Conservation (phyloP, 1,140 invertebrate genomes). For the Medauroidea extradentata region DNA sequence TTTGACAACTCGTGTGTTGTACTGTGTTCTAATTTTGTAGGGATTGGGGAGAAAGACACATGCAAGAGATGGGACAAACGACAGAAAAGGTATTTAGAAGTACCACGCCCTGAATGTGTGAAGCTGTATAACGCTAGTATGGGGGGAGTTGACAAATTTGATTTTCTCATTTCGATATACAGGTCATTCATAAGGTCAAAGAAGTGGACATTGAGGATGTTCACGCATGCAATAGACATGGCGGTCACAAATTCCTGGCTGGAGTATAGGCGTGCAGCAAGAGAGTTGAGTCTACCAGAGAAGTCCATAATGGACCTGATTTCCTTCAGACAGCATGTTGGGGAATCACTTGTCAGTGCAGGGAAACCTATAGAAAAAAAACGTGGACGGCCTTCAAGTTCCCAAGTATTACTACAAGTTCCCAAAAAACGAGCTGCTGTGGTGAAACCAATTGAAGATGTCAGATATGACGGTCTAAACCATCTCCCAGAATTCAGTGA, state of each 20-base stretch:
- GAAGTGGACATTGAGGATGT: conserved; percentile 5
- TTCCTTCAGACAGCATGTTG: conserved; percentile 9
- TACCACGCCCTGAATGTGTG: conserved; percentile 11
- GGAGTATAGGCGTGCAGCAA: not conserved
- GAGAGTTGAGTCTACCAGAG: not conserved
- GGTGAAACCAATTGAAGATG: conserved; percentile 1
- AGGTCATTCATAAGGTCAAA: conserved; percentile 7
- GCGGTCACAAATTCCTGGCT: conserved; percentile 16
- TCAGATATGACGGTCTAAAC: conserved; percentile 5
- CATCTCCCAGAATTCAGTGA: conserved; percentile 11
- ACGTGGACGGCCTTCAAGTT: conserved; percentile 10
- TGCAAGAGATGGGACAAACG: conserved; percentile 10
- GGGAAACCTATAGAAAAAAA: conserved; percentile 1
- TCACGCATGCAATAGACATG: conserved; percentile 12
- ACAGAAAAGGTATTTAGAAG: conserved; percentile 11
- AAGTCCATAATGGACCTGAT: conserved; percentile 14
- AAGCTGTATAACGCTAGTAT: conserved; percentile 19
- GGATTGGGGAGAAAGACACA: conserved; percentile 11
- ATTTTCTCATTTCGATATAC: conserved; percentile 18
- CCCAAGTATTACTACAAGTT: not conserved
- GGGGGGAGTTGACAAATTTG: conserved; percentile 17
- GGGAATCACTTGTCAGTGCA: conserved; percentile 8
- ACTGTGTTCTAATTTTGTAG: conserved; percentile 16
- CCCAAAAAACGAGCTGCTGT: not conserved
- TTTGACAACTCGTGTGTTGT: conserved; percentile 17